phyloP scores from a whole-genome alignment of 2,113 vertebrate genomes.

The Channa maculata region DNA sequence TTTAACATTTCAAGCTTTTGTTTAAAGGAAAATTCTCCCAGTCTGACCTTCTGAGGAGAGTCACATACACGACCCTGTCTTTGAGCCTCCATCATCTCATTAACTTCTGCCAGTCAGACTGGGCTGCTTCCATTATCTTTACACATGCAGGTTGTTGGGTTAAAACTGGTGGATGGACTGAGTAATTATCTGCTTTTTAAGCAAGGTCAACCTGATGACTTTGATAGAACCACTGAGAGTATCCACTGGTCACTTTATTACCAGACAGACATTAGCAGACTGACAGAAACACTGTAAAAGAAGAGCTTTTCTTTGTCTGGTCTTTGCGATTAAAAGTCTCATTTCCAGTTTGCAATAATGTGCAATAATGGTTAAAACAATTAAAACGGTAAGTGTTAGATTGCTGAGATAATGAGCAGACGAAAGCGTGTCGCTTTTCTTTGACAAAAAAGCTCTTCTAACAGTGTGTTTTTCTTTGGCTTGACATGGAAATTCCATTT shows the following conservation, averaged over 20 bases:
- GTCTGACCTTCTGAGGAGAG: slow-evolving; percentile 40
- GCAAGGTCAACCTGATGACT: slow-evolving; percentile 54
- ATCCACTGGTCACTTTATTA: slow-evolving; percentile 62
- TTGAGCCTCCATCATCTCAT: slow-evolving; percentile 78
- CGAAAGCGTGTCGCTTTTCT: slow-evolving; percentile 39
- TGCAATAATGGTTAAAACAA: slow-evolving; percentile 66
- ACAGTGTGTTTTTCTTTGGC: slow-evolving; percentile 15
- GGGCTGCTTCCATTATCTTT: slow-evolving; percentile 66
- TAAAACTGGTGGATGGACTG: slow-evolving; percentile 40
- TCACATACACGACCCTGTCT: slow-evolving; percentile 61
- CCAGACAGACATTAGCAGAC: slow-evolving; percentile 13
- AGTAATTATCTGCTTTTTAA: slow-evolving; percentile 79
- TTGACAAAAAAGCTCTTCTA: slow-evolving; percentile 22
- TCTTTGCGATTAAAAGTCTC: slow-evolving; percentile 76
- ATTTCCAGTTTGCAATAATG: slow-evolving; percentile 62
- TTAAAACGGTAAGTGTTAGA: slow-evolving; percentile 67
- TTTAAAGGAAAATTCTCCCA: slow-evolving; percentile 25
- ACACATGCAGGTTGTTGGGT: slow-evolving; percentile 61
- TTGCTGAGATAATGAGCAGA: slow-evolving; percentile 61
- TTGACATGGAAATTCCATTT: slow-evolving; percentile 68
- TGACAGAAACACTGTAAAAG: slow-evolving; percentile 1
- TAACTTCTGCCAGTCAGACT: slow-evolving; percentile 68
- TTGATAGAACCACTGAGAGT: slow-evolving; percentile 51
- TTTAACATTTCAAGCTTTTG: slow-evolving; percentile 52
- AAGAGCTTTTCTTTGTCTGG: slow-evolving; percentile 56